Evolutionary conservation across 2,113 vertebrate genomes (phyloP), one percentile per base, ranked within the genome.

Genomic region (Manacus vitellinus): DNA sequence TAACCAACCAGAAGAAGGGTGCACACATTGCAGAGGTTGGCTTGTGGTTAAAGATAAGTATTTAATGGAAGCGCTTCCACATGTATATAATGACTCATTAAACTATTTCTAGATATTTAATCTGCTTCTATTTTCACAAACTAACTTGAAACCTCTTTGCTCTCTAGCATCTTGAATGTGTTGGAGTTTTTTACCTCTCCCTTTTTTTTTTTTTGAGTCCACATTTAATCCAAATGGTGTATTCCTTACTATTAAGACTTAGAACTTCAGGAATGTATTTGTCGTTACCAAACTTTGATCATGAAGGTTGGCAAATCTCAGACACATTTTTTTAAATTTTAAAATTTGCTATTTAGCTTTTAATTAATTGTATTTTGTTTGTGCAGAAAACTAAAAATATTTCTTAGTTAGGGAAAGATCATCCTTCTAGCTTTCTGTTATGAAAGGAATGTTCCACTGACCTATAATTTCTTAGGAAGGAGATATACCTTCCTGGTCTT

Each of bases 31-130:
- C 74, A 55, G 94, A 75, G 62, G 25, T 55, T 94, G 92, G 91
- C 58, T 72, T 96, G 95, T 95, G 95, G 96, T 96, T 88, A 70
- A 68, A 76, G 77, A 89, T 93, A 89, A 95, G 44, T 68, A 78
- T 84, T 95, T 89, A 93, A 88, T 91, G 85, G 92, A 94, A 97
- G 93, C 49, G 87, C 79, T 95, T 94, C 95, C 93, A 94, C 96
- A 96, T 97, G 96, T 91, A 59, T 76, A 12, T 61, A 83, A 37
- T 62, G 76, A 62, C 70, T 95, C 88, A 76, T 96, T 97, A 93
- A 97, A 87, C 63, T 91, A 94, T 92, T 97, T 92, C 88, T 91
- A 96, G 92, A 87, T 94, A 89, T 82, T 91, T 92, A 95, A 96
- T 97, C 85, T 93, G 70, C 88, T 85, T 92, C 46, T 92, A 37